Evolutionary conservation across 2,888 invertebrate genomes (phyloP), one percentile per base, ranked within the genome.

Genomic region (Danaus chrysippus): DNA sequence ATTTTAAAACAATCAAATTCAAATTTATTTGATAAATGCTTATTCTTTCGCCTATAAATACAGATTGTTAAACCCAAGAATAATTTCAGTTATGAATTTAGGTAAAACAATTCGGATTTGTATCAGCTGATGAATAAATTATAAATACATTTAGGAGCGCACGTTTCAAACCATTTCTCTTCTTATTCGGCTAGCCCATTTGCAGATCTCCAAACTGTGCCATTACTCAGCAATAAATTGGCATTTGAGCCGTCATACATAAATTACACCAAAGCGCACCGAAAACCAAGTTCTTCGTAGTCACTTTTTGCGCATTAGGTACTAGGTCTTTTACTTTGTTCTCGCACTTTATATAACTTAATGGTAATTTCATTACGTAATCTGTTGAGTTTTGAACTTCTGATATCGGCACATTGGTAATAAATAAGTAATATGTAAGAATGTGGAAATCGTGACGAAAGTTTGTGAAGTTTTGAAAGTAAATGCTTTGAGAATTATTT

Each of bases 161-260:
- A 84, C 84, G 82, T 85, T 86, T 84, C 78, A 74, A 83, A 83
- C 87, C 87, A 87, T 89, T 89, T 87, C 89, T 87, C 88, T 88
- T 86, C 86, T 84, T 84, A 83, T 84, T 85, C 87, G 85, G 82
- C 86, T 88, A 82, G 87, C 84, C 87, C 88, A 87, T 88, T 90
- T 87, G 86, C 87, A 89, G 88, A 89, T 90, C 86, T 89, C 85
- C 83, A 86, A 90, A 88, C 86, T 86, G 84, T 83, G 79, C 87
- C 85, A 90, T 91, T 90, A 91, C 88, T 90, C 90, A 89, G 88
- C 89, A 86, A 90, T 90, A 91, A 90, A 90, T 90, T 90, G 90
- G 90, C 86, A 87, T 90, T 90, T 88, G 85, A 83, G 86, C 84
- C 86, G 87, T 86, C 89, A 89, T 91, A 90, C 89, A 91, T 91